phyloP scores from a whole-genome alignment of 2,797 vertebrate genomes.

The Tokudaia tokunoshimensis region DNA sequence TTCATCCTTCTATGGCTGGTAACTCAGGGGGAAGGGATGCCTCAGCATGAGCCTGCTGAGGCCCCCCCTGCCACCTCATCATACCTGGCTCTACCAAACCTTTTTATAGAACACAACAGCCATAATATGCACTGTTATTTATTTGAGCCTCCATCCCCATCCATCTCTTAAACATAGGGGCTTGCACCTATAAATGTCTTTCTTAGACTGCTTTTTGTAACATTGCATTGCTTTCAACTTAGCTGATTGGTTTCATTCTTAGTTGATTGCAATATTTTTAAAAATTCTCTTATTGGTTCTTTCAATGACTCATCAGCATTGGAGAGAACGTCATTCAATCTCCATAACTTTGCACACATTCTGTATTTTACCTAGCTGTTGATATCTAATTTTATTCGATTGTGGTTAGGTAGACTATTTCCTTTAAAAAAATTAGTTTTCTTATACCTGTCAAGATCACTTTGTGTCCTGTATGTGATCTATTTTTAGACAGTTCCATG shows the following conservation, averaged over 20 bases:
- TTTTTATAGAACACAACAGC: background rate
- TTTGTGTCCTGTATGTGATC: background rate
- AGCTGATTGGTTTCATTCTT: background rate
- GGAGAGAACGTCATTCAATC: background rate
- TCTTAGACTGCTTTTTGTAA: background rate
- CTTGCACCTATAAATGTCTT: background rate
- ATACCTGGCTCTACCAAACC: background rate
- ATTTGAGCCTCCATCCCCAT: background rate
- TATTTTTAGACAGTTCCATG: background rate
- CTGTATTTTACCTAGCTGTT: background rate
- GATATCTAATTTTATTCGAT: background rate
- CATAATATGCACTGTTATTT: background rate
- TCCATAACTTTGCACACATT: background rate
- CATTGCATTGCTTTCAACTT: background rate
- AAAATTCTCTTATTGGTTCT: background rate
- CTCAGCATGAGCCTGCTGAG: background rate
- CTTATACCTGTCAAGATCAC: no score
- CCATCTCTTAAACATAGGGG: background rate
- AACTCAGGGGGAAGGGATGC: background rate
- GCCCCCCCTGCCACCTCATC: background rate
- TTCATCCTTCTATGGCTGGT: background rate
- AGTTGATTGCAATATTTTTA: background rate
- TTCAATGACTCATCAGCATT: background rate
- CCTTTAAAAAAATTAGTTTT: background rate
- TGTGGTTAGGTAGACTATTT: background rate